phyloP scores from a whole-genome alignment of 1,140 invertebrate genomes.

The Papilio machaon region DNA sequence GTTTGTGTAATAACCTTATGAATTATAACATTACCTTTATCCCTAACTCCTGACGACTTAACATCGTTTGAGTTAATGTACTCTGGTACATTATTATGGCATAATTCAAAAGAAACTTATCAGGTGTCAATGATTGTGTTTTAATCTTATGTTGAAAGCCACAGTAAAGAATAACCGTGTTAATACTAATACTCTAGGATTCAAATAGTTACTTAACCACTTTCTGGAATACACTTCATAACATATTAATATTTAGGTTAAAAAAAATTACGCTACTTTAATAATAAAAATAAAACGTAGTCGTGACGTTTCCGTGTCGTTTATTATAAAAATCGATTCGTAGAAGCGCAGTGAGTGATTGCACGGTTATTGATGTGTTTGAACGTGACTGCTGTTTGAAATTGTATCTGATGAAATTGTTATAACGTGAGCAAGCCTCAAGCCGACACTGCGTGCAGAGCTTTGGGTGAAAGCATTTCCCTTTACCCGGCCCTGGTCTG shows the following conservation, averaged over 20 bases:
- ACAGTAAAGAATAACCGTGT: too few species aligned
- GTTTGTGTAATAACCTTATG: neutral
- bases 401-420: conserved; percentile 35
- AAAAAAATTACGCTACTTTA: too few species aligned
- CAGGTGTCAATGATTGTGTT: too few species aligned
- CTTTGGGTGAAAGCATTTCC: conserved; percentile 7
- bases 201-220: too few species aligned
- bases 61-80: too few species aligned
- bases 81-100: too few species aligned
- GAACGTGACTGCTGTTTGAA: conserved; percentile 29
- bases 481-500: neutral
- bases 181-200: too few species aligned
- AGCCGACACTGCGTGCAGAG: neutral
- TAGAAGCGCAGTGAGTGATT: conserved; percentile 35
- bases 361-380: conserved; percentile 38
- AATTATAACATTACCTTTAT: neutral
- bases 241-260: too few species aligned
- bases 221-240: too few species aligned
- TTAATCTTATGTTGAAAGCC: too few species aligned
- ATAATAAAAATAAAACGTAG: neutral
- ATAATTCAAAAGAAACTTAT: too few species aligned
- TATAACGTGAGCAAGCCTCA: conserved; percentile 20
- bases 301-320: conserved; percentile 24
- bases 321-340: neutral
- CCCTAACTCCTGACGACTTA: neutral